Evolutionary conservation across 1,140 invertebrate genomes (phyloP).

Genomic region (Grapholita molesta): DNA sequence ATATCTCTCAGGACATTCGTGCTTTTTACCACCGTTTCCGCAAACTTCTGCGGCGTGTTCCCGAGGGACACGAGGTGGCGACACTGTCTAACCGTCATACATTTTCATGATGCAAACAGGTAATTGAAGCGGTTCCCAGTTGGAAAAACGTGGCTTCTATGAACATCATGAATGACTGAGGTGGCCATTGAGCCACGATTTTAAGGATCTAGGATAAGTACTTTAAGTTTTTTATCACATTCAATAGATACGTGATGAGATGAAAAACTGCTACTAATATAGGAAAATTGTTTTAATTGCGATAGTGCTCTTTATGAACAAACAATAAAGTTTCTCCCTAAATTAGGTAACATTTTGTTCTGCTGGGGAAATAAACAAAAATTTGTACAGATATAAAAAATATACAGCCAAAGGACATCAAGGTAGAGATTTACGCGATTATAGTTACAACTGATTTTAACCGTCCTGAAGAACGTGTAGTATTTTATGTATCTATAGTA

Average conservation of each 20-base stretch:
- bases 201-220: background rate
- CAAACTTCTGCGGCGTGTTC: background rate
- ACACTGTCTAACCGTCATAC: conserved; percentile 10
- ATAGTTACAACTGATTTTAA: background rate
- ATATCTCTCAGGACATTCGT: background rate
- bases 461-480: background rate
- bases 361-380: too few species aligned
- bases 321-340: too few species aligned
- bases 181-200: background rate
- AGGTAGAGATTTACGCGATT: background rate
- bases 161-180: background rate
- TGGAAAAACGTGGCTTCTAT: conserved; percentile 4
- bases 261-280: too few species aligned
- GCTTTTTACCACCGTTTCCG: background rate
- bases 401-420: background rate
- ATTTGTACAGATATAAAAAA: background rate
- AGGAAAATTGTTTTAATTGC: too few species aligned
- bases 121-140: conserved; percentile 17
- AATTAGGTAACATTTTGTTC: too few species aligned
- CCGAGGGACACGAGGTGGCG: background rate
- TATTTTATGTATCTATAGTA: too few species aligned
- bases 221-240: background rate
- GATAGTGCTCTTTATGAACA: too few species aligned
- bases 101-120: conserved; percentile 17
- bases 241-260: background rate